Evolutionary conservation across 2,113 vertebrate genomes (phyloP), one percentile per base, ranked within the genome.

Genomic region (Henicopernis longicauda): DNA sequence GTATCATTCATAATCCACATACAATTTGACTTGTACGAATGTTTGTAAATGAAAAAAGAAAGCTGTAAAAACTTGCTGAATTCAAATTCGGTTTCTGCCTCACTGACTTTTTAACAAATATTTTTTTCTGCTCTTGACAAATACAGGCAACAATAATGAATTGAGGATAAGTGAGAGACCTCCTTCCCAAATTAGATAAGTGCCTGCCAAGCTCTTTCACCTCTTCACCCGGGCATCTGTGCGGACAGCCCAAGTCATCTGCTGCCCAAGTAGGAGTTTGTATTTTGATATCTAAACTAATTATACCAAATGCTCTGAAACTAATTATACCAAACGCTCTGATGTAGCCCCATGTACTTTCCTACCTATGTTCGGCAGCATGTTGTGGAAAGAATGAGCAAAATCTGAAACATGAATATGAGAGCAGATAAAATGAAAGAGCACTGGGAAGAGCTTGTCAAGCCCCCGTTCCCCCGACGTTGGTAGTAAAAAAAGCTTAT

Each of bases 201-300:
- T 52, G 26, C 23, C 47, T 93, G 95, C 59, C 90, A 79, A 79
- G 36, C 8, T 89, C 69, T 86, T 59, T 52, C 77, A 84, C 72
- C 57, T 84, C 45, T 65, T 92, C 83, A 74, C 59, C 71, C 42
- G 55, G 54, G 47, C 57, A 82, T 55, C 88, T 74, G 25, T 38
- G 54, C 57, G 89, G 83, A 61, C 78, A 76, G 62, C 32, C 70
- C 67, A n/a, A 95, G 66, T 94, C 80, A 79, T 89, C 86, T 87
- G 77, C 90, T 92, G 38, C 61, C 77, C 82, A 82, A 32, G 45
- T 17, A 85, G 10, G 70, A 85, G 44, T 80, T 83, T 94, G 44
- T 82, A 49, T 77, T 93, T 91, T 91, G 81, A 80, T 94, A 91
- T 70, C 89, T 91, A 65, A 96, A 73, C 71, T 85, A 95, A 95